Conservation (phyloP, 2,888 invertebrate genomes). For the Brachypterus glaber region DNA sequence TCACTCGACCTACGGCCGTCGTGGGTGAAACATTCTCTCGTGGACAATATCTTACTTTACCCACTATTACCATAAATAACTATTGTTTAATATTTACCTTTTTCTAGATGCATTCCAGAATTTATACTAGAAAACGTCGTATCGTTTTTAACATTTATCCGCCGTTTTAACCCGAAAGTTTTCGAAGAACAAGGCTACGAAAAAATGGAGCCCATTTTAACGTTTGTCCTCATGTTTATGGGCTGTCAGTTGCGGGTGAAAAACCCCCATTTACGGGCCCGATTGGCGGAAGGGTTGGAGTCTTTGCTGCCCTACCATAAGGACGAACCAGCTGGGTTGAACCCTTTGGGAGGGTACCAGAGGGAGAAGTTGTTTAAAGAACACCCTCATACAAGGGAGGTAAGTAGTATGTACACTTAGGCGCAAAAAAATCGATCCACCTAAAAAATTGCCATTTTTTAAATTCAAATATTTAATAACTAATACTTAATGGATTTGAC, state of each 20-base stretch:
- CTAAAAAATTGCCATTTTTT: too few relatives aligned
- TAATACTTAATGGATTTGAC: too few relatives aligned
- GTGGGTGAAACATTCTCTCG: too few relatives aligned
- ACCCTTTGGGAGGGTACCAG: constrained; percentile 46
- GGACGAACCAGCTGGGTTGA: constrained; percentile 43
- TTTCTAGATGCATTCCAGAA: constrained; percentile 74
- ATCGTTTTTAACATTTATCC: constrained; percentile 67
- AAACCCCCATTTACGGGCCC: constrained; percentile 88
- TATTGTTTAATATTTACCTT: not conserved
- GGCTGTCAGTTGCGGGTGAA: constrained; percentile 64
- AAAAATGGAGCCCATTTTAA: constrained; percentile 59
- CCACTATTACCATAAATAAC: constrained; percentile 6
- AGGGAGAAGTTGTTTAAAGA: constrained; percentile 65
- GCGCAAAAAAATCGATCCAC: too few relatives aligned
- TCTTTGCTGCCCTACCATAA: constrained; percentile 67
- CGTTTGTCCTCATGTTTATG: constrained; percentile 80
- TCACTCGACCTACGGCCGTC: too few relatives aligned
- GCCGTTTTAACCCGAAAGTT: constrained; percentile 51
- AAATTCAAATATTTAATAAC: not conserved
- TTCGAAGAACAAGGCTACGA: constrained; percentile 58
- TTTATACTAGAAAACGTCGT: constrained; percentile 82
- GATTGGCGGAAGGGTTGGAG: constrained; percentile 82
- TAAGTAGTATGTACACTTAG: constrained; percentile 33
- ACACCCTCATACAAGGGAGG: constrained; percentile 64
- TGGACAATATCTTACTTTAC: too few relatives aligned